These are phyloP conservation scores for Pimpla rufipes DNA, from an alignment of 2,888 invertebrate species.

Conservation along the genomic window DNA sequence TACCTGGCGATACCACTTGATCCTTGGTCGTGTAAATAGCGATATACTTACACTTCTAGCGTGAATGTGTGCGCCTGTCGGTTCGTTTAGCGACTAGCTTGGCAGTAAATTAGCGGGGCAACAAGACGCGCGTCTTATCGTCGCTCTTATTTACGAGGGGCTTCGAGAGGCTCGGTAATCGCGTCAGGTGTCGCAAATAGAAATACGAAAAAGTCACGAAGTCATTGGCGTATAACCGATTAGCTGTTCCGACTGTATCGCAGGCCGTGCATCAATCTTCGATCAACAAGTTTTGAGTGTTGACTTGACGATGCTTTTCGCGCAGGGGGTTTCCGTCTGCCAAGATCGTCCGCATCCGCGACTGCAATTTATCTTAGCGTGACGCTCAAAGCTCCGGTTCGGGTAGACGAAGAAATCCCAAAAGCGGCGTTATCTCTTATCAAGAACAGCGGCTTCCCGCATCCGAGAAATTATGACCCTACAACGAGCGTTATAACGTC, in stretches of 20 bases:
- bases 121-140: conserved; percentile 37
- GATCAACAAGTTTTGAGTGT: conserved; percentile 13
- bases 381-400: not conserved
- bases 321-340: not conserved
- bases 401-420: not conserved
- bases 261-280: not conserved
- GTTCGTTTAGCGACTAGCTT: conserved; percentile 23
- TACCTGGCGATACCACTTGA: conserved; percentile 46
- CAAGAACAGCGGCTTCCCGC: not conserved
- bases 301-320: not conserved
- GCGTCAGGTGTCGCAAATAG: conserved; percentile 31
- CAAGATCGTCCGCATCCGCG: not conserved
- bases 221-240: conserved; percentile 14
- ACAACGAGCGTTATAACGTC: not conserved
- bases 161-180: conserved; percentile 7
- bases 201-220: conserved; percentile 8
- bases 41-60: conserved; percentile 5
- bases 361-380: not conserved
- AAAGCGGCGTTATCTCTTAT: not conserved
- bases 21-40: conserved; percentile 45
- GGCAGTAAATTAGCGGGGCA: conserved; percentile 37
- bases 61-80: not conserved
- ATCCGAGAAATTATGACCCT: conserved; percentile 1
- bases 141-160: conserved; percentile 38
- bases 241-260: conserved; percentile 40